Conservation (phyloP, 2,797 vertebrate species). For the Enteromius thamalakanensis region DNA sequence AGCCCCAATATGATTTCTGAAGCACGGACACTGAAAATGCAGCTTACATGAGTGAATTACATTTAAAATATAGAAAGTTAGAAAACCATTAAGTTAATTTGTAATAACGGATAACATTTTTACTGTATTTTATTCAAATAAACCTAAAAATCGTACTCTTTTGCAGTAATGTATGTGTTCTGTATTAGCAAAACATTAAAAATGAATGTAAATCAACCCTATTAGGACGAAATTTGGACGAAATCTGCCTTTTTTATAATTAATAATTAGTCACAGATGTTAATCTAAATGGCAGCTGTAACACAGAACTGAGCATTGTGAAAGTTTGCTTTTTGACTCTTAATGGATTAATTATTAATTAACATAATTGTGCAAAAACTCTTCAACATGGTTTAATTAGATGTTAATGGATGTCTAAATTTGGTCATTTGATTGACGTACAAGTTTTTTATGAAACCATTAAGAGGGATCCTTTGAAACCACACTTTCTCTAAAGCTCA, state of each 20-base stretch:
- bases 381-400: background rate
- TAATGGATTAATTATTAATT: constrained; percentile 21
- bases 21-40: background rate
- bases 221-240: background rate
- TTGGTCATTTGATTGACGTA: constrained; percentile 6
- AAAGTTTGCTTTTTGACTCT: background rate
- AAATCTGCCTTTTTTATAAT: background rate
- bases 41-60: background rate
- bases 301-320: background rate
- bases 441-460: background rate
- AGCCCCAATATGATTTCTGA: background rate
- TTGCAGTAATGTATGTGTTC: background rate
- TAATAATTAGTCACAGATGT: constrained; percentile 7
- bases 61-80: background rate
- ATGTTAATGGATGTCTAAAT: constrained; percentile 27
- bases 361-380: background rate
- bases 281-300: background rate
- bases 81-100: background rate
- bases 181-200: background rate
- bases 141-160: background rate
- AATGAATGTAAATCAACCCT: background rate
- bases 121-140: background rate
- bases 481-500: background rate
- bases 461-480: background rate
- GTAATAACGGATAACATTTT: background rate